Evolutionary conservation across 2,888 invertebrate species (phyloP), one percentile per base, ranked within the genome.

Genomic region (Macrophya alboannulata): DNA sequence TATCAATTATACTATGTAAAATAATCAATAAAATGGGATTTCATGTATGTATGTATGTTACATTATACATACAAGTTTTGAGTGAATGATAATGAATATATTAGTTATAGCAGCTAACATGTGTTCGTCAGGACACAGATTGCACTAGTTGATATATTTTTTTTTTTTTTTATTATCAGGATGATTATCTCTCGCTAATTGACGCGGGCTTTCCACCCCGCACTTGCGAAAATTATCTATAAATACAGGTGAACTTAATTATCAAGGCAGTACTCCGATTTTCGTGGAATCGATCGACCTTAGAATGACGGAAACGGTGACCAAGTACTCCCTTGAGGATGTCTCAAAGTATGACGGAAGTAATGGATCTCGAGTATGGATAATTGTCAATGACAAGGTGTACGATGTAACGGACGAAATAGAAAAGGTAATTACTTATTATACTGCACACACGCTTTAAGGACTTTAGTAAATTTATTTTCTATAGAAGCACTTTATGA

Each of bases 361-460:
- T 88, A 94, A 95, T 62, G 95, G 94, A 4, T 90, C 94, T 0
- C 94, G 94, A 0, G 91, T 94, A 0, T 97, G 97, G 97, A 92
- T 97, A 72, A 94, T 97, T 40, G 94, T 96, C 88, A 95, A 95
- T 89, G 95, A 96, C 90, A 91, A 90, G 43, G 96, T 97, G 4
- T 97, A 97, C 90, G 96, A 97, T 92, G 95, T 97, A 87, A 96
- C 96, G 2, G 93, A 94, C 9, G 97, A 96, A 90, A 87, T 96
- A 0, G 90, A 94, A 8, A 94, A 96, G 94, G 96, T 96, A 92
- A 92, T 12, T 15, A 48, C 9, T 12, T n/a, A n/a, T n/a, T n/a
- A n/a, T n/a, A 48, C 10, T 48, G 1, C 21, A 17, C 6, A 68
- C 37, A 8, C 37, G 10, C 55, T 1, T 10, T 10, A 48, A 48